Percentiles rank a stretch among this genome's conserved stretches.
phyloP scores from a whole-genome alignment of 2,888 invertebrate genomes.

The Mythimna ferrago region DNA sequence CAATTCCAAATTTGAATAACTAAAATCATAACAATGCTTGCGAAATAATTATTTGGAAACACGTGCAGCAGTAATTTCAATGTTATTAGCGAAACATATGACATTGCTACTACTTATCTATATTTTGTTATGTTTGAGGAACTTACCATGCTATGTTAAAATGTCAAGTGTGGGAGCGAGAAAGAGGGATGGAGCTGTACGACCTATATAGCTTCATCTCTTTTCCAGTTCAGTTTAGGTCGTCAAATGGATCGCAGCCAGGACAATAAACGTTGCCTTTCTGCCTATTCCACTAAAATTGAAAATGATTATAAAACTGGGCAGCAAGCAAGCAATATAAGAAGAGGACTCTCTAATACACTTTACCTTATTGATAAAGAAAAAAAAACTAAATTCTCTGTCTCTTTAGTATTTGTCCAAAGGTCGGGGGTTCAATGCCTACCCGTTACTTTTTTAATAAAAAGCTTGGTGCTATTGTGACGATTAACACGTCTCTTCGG shows the following conservation, averaged over 20 bases:
- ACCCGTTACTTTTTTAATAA: constrained; percentile 63
- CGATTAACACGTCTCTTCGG: constrained; percentile 66
- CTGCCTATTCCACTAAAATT: constrained; percentile 12
- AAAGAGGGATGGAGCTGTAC: no score
- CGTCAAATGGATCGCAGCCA: no score
- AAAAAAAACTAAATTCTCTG: constrained; percentile 36
- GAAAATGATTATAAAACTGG: constrained; percentile 8
- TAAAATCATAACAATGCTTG: constrained; percentile 10
- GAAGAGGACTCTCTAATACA: constrained; percentile 19
- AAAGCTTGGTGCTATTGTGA: constrained; percentile 60
- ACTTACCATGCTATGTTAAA: no score
- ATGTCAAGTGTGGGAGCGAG: no score
- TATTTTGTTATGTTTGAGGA: constrained; percentile 9
- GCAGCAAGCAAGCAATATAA: constrained; percentile 1
- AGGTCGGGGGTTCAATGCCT: constrained; percentile 61
- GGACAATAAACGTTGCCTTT: constrained; percentile 12
- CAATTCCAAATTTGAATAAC: background rate
- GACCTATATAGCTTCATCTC: no score
- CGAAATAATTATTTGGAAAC: constrained; percentile 26
- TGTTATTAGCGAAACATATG: constrained; percentile 14
- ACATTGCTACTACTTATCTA: constrained; percentile 21
- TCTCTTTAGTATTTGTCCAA: constrained; percentile 38
- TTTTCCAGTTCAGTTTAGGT: no score
- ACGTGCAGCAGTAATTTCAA: constrained; percentile 22
- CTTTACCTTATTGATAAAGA: constrained; percentile 39